phyloP scores from a whole-genome alignment of 2,888 invertebrate species.

The Phortica okadai region DNA sequence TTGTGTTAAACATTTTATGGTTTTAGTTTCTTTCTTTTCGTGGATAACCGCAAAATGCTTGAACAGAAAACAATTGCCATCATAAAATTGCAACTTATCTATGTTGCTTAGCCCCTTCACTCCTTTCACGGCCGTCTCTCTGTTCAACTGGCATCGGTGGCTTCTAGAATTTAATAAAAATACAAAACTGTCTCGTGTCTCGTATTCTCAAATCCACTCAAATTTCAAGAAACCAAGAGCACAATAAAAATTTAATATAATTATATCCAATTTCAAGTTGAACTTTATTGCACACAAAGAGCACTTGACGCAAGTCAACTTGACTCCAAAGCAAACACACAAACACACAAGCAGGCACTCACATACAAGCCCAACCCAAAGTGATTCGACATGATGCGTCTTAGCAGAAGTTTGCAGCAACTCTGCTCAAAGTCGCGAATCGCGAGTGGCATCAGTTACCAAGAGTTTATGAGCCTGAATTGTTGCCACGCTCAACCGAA shows the following conservation, averaged over 20 bases:
- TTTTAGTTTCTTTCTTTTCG: no score
- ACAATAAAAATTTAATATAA: conserved; percentile 69
- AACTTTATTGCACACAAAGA: conserved; percentile 57
- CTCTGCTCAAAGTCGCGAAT: neutral
- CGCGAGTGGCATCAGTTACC: conserved; percentile 23
- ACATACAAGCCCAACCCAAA: neutral
- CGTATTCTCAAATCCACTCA: conserved; percentile 12
- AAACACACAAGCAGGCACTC: neutral
- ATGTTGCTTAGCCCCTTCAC: neutral
- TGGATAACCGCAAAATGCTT: no score
- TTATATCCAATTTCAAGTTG: conserved; percentile 67
- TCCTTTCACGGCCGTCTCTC: no score
- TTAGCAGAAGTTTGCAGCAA: neutral
- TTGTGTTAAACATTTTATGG: no score
- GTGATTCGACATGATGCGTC: neutral
- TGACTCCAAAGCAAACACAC: neutral
- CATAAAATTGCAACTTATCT: neutral
- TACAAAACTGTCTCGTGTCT: neutral
- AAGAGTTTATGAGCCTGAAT: conserved; percentile 26
- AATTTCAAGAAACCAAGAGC: conserved; percentile 18
- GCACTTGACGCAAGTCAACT: conserved; percentile 18
- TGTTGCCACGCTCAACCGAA: neutral
- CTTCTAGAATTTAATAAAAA: neutral
- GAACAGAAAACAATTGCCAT: no score
- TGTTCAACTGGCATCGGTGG: neutral